A percentile compares a stretch with the other conserved stretches of the same genome.
These are phyloP conservation scores for Podotricha telesiphe DNA, from an alignment of 2,888 invertebrate genomes.

Conservation along the genomic window DNA sequence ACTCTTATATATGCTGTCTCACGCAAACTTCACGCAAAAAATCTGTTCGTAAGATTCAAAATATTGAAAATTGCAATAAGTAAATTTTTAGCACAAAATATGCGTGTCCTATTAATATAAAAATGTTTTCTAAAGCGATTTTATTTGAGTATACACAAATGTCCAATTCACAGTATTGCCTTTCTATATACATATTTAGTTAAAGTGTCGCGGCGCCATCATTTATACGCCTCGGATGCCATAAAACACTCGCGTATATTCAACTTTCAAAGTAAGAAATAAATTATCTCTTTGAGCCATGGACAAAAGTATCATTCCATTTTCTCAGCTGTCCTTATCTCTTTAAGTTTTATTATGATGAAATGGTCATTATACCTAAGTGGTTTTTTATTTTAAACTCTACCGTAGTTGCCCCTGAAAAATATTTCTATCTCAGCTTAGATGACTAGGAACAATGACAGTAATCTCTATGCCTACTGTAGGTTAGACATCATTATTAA, in stretches of 20 bases:
- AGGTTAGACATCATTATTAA: constrained; percentile 2
- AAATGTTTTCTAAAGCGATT: background rate
- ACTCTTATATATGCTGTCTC: too few relatives aligned
- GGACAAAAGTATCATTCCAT: constrained; percentile 25
- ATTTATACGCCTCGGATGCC: constrained; percentile 7
- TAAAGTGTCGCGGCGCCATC: background rate
- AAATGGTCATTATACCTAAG: constrained; percentile 19
- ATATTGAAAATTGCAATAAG: too few relatives aligned
- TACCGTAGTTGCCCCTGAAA: constrained; percentile 17
- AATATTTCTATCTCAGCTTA: constrained; percentile 23
- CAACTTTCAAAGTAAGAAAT: constrained; percentile 24
- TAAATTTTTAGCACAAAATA: too few relatives aligned
- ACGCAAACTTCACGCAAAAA: too few relatives aligned
- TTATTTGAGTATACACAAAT: background rate
- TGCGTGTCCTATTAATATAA: too few relatives aligned
- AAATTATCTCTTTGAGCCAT: constrained; percentile 17
- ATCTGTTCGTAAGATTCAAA: too few relatives aligned
- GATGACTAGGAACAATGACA: constrained; percentile 14
- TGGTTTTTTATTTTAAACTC: constrained; percentile 18
- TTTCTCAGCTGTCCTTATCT: constrained; percentile 20
- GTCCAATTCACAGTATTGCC: background rate
- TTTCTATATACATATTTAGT: constrained; percentile 9
- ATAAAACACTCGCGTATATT: constrained; percentile 21
- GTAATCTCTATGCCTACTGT: constrained; percentile 15
- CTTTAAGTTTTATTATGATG: constrained; percentile 24